Conservation (phyloP, 1,140 invertebrate species). For the Armadillidium nasatum region DNA sequence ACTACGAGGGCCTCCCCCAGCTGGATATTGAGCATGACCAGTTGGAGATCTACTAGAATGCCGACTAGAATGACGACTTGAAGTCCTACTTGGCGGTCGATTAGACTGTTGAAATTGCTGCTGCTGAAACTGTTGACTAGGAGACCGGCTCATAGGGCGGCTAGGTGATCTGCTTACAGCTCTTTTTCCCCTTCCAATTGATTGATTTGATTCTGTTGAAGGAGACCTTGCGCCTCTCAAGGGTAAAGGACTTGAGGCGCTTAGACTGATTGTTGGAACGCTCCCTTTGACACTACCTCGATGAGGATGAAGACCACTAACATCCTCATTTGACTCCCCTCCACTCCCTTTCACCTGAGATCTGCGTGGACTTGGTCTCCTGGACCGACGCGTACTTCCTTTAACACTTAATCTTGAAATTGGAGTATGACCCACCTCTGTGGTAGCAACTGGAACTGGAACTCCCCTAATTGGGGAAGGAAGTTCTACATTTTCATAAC, state of each 20-base stretch:
- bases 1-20: background rate
- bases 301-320: background rate
- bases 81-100: background rate
- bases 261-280: slow-evolving; percentile 29
- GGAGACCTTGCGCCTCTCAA: slow-evolving; percentile 9
- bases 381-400: slow-evolving; percentile 26
- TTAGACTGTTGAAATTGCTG: background rate
- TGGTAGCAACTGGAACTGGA: background rate
- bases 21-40: background rate
- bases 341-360: slow-evolving; percentile 8
- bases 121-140: background rate
- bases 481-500: slow-evolving; percentile 30
- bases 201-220: slow-evolving; percentile 18
- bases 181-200: slow-evolving; percentile 23
- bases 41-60: slow-evolving; percentile 2
- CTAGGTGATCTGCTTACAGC: slow-evolving; percentile 23
- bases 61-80: background rate
- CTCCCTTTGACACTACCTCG: slow-evolving; percentile 17
- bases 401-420: slow-evolving; percentile 25
- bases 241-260: slow-evolving; percentile 26
- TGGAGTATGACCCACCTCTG: background rate
- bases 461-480: slow-evolving; percentile 21
- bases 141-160: background rate
- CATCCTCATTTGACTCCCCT: slow-evolving; percentile 10
- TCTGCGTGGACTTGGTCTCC: slow-evolving; percentile 24